Evolutionary conservation across 1,140 invertebrate species (phyloP).

Genomic region (Magallana ariakensis): DNA sequence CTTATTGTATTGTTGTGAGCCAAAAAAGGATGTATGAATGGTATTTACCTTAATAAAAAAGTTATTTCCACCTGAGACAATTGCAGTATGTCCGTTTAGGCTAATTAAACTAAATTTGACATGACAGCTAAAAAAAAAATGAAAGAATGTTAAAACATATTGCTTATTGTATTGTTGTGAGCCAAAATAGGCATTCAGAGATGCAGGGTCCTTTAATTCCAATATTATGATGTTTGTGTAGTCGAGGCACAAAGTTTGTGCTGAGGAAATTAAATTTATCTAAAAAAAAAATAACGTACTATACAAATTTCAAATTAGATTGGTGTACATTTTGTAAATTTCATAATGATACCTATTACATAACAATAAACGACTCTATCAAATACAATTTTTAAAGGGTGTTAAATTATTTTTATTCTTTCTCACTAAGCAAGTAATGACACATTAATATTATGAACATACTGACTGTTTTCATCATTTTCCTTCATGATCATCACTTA

Average conservation of each 20-base stretch:
- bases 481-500: not conserved
- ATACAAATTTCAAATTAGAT: not conserved
- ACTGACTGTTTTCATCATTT: not conserved
- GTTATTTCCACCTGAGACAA: not conserved
- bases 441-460: not conserved
- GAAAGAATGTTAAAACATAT: not conserved
- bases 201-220: not conserved
- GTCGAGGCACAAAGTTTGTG: not conserved
- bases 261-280: not conserved
- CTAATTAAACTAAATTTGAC: not conserved
- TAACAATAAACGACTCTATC: not conserved
- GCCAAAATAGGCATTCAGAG: not conserved
- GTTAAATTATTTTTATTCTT: not conserved
- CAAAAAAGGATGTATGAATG: not conserved
- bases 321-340: not conserved
- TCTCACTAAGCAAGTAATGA: not conserved
- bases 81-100: not conserved
- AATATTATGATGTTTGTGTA: not conserved
- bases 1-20: not conserved
- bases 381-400: not conserved
- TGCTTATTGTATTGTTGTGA: not conserved
- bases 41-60: not conserved
- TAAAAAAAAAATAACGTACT: not conserved
- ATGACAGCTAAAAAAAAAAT: not conserved
- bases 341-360: not conserved